phyloP scores from a whole-genome alignment of 2,888 invertebrate species.

The Slavum lentiscoides region DNA sequence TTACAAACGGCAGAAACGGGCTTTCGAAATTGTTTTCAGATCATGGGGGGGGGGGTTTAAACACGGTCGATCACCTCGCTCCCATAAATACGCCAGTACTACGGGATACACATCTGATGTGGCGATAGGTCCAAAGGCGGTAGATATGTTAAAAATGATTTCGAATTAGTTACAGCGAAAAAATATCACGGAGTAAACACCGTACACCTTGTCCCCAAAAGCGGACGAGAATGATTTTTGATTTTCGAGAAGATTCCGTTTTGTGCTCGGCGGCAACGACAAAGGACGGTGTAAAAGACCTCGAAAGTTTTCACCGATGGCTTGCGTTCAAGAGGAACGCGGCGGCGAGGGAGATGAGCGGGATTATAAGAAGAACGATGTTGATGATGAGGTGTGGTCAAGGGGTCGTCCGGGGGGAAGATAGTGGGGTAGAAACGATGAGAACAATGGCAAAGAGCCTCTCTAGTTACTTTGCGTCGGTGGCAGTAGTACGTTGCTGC shows the following conservation, averaged over 20 bases:
- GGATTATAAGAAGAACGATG: slow-evolving; percentile 20
- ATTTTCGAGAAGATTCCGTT: not conserved
- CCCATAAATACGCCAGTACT: no score
- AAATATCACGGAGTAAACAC: not conserved
- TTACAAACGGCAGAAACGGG: no score
- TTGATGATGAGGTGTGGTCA: not conserved
- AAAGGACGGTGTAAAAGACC: not conserved
- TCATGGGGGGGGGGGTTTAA: no score
- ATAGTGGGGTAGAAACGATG: not conserved
- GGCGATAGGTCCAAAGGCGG: no score
- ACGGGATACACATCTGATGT: no score
- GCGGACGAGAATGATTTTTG: not conserved
- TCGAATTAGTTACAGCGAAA: not conserved
- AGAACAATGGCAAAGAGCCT: slow-evolving; percentile 44
- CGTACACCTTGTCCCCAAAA: not conserved
- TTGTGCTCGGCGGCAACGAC: not conserved
- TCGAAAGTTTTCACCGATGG: slow-evolving; percentile 1
- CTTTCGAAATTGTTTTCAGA: no score
- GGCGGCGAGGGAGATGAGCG: not conserved
- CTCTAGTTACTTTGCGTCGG: slow-evolving; percentile 44
- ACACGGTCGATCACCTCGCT: no score
- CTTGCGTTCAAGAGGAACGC: slow-evolving; percentile 9
- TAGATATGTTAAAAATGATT: not conserved
- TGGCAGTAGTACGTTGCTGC: not conserved
- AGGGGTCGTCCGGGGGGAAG: not conserved